A percentile compares a stretch with the other conserved stretches of the same genome.
These are phyloP conservation scores for Calephelis perditalis DNA, from an alignment of 2,888 invertebrate species.

Conservation along the genomic window DNA sequence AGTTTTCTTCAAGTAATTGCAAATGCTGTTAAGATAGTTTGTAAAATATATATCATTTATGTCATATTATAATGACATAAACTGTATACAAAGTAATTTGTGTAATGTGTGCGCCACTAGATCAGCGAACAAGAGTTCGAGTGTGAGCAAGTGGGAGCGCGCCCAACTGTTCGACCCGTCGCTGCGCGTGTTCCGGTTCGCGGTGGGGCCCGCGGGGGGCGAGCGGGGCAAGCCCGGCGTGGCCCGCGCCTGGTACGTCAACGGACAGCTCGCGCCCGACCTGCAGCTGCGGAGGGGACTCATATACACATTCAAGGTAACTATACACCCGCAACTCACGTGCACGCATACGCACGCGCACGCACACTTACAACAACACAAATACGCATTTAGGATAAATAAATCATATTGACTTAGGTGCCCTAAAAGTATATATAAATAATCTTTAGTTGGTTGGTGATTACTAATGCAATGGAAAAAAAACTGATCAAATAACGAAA, in stretches of 20 bases:
- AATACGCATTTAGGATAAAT: too few species aligned
- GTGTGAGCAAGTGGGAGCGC: conserved; percentile 74
- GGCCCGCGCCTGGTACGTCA: conserved; percentile 93
- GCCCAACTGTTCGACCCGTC: conserved; percentile 83
- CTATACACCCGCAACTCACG: neutral
- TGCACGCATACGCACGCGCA: neutral
- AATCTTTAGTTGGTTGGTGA: too few species aligned
- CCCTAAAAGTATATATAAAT: too few species aligned
- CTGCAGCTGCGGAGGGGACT: conserved; percentile 91
- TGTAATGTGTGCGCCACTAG: too few species aligned
- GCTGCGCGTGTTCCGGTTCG: conserved; percentile 87
- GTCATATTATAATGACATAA: too few species aligned
- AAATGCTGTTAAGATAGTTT: too few species aligned
- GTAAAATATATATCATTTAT: too few species aligned
- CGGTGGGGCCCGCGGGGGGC: conserved; percentile 91
- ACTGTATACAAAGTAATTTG: too few species aligned
- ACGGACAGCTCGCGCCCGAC: conserved; percentile 92
- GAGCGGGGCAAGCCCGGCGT: conserved; percentile 79
- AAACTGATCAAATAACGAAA: too few species aligned
- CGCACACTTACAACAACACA: neutral
- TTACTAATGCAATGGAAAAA: too few species aligned
- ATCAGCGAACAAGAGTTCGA: conserved; percentile 31
- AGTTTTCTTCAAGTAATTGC: too few species aligned
- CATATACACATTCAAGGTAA: conserved; percentile 87
- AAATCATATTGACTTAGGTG: too few species aligned